A percentile compares a stretch with the other conserved stretches of the same genome.
phyloP scores from a whole-genome alignment of 2,797 vertebrate species.

The Taenioides sp. region DNA sequence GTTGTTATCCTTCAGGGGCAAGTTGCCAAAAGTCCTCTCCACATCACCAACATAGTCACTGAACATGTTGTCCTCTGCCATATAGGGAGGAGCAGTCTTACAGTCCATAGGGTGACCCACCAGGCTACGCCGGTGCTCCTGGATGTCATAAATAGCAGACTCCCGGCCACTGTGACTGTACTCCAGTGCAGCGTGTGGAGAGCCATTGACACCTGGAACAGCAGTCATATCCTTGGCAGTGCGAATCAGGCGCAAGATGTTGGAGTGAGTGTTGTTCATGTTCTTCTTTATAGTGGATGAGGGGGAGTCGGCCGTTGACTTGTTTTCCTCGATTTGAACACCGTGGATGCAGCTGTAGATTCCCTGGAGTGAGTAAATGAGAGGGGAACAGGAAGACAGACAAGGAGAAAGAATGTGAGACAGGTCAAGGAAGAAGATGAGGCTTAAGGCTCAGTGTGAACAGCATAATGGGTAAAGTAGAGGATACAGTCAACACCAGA shows the following conservation, averaged over 20 bases:
- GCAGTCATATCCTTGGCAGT: constrained; percentile 99
- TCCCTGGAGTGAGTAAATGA: constrained; percentile 79
- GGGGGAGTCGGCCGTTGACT: constrained; percentile 93
- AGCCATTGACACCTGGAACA: constrained; percentile 83
- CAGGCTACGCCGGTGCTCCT: constrained; percentile 92
- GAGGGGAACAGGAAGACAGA: constrained; percentile 46
- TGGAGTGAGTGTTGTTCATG: constrained; percentile 99
- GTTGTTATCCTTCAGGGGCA: constrained; percentile 97
- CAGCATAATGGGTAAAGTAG: constrained; percentile 27
- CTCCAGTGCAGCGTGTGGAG: constrained; percentile 93
- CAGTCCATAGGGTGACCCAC: constrained; percentile 87
- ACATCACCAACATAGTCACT: constrained; percentile 98
- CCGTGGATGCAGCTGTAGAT: constrained; percentile 99
- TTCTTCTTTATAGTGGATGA: constrained; percentile 98
- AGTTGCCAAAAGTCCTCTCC: constrained; percentile 98
- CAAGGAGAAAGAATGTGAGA: constrained; percentile 47
- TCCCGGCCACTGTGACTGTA: constrained; percentile 88
- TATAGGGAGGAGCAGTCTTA: constrained; percentile 77
- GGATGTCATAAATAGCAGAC: constrained; percentile 92
- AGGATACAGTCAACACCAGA: constrained; percentile 36
- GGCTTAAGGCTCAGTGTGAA: constrained; percentile 27
- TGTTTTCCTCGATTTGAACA: constrained; percentile 95
- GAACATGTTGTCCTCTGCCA: constrained; percentile 97
- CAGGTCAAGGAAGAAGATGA: constrained; percentile 42
- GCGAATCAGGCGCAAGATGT: constrained; percentile 95